Evolutionary conservation across 2,113 vertebrate species (phyloP), one percentile per base, ranked within the genome.

Genomic region (Petromus typicus): DNA sequence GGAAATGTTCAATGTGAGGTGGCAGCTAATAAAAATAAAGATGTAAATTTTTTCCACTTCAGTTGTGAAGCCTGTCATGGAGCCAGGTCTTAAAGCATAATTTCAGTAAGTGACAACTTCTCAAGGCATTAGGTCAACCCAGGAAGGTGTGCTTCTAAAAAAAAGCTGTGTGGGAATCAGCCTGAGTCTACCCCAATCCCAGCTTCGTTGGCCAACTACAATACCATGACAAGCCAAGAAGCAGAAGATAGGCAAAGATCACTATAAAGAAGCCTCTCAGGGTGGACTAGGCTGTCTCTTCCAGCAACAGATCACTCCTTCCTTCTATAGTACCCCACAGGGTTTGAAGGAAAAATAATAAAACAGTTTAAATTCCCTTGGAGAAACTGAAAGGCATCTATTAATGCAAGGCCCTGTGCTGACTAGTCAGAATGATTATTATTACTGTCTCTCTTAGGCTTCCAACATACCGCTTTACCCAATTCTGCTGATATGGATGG

Each of bases 1-100:
- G 67, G 56, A 93, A 80, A 91, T n/a, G 37, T 45, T 94, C 17
- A 27, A 25, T 93, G 48, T 81, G 48, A 92, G 9, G 63, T 63
- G 30, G 48, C n/a, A 25, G 34, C n/a, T 79, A 69, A 10, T 51
- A 27, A 81, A 91, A 87, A 94, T 64, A 88, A 76, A 87, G 8
- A 71, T 43, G 6, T 56, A 61, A 73, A 48, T n/a, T 78, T 75
- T 83, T 88, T 37, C 81, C 13, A 57, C 48, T 89, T n/a, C 37
- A 37, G 66, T 87, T 51, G 48, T 66, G 23, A 67, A 81, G 48
- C 30, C 32, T 90, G 54, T 56, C 89, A 66, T 48, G 61, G 51
- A 80, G 56, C 25, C n/a, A 88, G 37, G 27, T 64, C 84, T 76
- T 8, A 0, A 71, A 91, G 89, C 82, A 85, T 92, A 51, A 94